phyloP scores from a whole-genome alignment of 2,113 vertebrate genomes.

The Zapus hudsonius region DNA sequence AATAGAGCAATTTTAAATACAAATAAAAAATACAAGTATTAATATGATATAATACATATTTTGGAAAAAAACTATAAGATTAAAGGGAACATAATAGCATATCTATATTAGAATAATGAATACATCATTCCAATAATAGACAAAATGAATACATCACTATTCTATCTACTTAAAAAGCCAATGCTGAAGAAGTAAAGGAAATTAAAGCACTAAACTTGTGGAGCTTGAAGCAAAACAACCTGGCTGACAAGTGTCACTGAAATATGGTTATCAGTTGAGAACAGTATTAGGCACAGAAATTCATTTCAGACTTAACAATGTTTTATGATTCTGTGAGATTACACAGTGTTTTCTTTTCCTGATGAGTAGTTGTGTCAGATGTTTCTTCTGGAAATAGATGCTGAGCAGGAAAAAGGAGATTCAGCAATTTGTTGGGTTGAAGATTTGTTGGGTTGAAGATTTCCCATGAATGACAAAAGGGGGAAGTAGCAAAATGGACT shows the following conservation, averaged over 20 bases:
- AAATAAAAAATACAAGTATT: constrained; percentile 26
- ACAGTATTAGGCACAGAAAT: not conserved
- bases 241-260: not conserved
- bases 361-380: not conserved
- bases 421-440: not conserved
- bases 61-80: not conserved
- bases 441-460: too few species aligned
- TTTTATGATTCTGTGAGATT: not conserved
- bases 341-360: not conserved
- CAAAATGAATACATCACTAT: constrained; percentile 27
- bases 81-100: constrained; percentile 21
- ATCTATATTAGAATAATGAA: not conserved
- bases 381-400: not conserved
- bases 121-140: not conserved
- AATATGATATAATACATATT: constrained; percentile 7
- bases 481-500: not conserved
- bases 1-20: constrained; percentile 37
- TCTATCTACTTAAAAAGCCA: not conserved
- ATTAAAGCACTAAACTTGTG: not conserved
- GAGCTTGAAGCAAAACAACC: not conserved
- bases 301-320: not conserved
- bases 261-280: not conserved
- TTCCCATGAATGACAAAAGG: not conserved
- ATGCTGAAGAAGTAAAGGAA: not conserved
- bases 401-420: not conserved